Percentiles rank a stretch among this genome's conserved stretches.
Conservation (phyloP, 2,797 vertebrate genomes). For the Rhyacichthys aspro region DNA sequence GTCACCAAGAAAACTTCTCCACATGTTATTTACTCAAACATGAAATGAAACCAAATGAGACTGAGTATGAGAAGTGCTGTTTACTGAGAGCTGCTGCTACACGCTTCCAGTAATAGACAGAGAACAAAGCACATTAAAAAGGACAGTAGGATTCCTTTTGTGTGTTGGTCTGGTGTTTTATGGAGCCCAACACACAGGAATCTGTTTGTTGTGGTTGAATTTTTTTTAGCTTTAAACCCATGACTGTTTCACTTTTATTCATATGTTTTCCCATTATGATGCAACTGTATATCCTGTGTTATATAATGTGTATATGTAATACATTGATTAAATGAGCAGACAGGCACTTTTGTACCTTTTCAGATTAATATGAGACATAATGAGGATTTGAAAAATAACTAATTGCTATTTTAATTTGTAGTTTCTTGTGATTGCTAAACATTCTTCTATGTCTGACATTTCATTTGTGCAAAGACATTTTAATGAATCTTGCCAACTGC, state of each 20-base stretch:
- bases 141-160: conserved; percentile 52
- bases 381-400: too few relatives aligned
- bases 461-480: too few relatives aligned
- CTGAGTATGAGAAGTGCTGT: conserved; percentile 32
- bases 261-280: conserved; percentile 21
- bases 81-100: conserved; percentile 35
- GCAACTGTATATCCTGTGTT: conserved; percentile 12
- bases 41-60: conserved; percentile 34
- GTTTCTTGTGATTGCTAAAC: too few relatives aligned
- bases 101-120: conserved; percentile 57
- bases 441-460: too few relatives aligned
- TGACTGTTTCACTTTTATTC: conserved; percentile 16
- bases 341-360: too few relatives aligned
- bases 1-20: conserved; percentile 37
- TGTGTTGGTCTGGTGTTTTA: conserved; percentile 66
- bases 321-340: too few relatives aligned
- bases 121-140: conserved; percentile 72
- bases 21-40: conserved; percentile 32
- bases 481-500: too few relatives aligned
- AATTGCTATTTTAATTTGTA: too few relatives aligned
- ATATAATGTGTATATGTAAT: too few relatives aligned
- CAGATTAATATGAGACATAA: too few relatives aligned
- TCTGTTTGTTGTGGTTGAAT: conserved; percentile 73
- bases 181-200: conserved; percentile 60
- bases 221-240: conserved; percentile 58